Percentiles rank a stretch among this genome's conserved stretches.
phyloP scores from a whole-genome alignment of 1,140 invertebrate genomes.

The Euura saliciscinereae region DNA sequence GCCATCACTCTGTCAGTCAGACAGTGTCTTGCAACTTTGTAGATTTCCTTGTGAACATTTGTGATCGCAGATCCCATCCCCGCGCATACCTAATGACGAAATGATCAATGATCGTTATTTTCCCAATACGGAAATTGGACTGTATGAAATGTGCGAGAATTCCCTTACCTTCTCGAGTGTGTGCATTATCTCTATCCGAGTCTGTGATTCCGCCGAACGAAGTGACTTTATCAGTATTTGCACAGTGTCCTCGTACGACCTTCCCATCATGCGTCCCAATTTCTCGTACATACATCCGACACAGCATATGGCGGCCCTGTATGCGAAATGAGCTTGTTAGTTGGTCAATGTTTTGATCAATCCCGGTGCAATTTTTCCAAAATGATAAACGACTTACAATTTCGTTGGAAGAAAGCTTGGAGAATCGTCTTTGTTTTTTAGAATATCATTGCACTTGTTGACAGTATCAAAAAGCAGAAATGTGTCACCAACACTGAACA shows the following conservation, averaged over 20 bases:
- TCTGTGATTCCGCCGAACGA: conserved; percentile 94
- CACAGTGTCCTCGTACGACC: conserved; percentile 97
- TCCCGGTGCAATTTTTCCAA: conserved; percentile 10
- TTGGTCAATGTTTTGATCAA: background rate
- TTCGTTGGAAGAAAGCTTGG: conserved; percentile 91
- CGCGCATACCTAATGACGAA: conserved; percentile 67
- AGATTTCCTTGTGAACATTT: conserved; percentile 91
- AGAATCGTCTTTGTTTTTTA: conserved; percentile 97
- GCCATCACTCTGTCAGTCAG: conserved; percentile 90
- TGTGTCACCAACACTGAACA: conserved; percentile 97
- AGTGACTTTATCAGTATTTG: conserved; percentile 90
- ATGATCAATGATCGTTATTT: background rate
- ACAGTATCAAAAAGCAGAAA: conserved; percentile 97
- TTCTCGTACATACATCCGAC: conserved; percentile 98
- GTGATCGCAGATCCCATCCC: conserved; percentile 89
- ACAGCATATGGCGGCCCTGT: conserved; percentile 94
- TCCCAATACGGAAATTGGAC: background rate
- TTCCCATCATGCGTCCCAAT: conserved; percentile 96
- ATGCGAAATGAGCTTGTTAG: conserved; percentile 24
- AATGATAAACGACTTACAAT: conserved; percentile 77
- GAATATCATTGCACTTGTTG: conserved; percentile 97
- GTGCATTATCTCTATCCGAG: conserved; percentile 94
- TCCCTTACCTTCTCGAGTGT: conserved; percentile 85
- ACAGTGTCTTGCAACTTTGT: conserved; percentile 85
- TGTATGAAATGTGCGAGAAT: too few species aligned